Evolutionary conservation across 2,888 invertebrate species (phyloP).

Genomic region (Maniola hyperantus): DNA sequence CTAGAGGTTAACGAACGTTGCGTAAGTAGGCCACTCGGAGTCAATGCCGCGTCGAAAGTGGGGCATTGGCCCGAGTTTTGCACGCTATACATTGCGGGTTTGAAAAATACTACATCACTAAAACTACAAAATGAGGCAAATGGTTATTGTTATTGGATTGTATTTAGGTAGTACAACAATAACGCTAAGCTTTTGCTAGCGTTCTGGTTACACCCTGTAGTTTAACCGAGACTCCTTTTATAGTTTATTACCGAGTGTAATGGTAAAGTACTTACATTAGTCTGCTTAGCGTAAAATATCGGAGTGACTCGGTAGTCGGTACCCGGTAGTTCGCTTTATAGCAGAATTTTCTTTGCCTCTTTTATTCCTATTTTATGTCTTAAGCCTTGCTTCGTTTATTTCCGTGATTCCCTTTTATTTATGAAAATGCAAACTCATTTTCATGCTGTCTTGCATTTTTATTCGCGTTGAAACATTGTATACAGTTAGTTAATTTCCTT

Average conservation of each 20-base stretch:
- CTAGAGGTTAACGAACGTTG: too few species aligned
- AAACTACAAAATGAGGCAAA: too few species aligned
- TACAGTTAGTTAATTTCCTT: neutral
- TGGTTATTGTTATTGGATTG: too few species aligned
- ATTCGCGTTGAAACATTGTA: slow-evolving; percentile 3
- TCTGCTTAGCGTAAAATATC: slow-evolving; percentile 22
- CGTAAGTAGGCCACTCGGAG: too few species aligned
- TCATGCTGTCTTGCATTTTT: slow-evolving; percentile 3
- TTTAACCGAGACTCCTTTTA: slow-evolving; percentile 9
- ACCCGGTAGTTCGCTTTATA: slow-evolving; percentile 11
- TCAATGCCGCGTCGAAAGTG: too few species aligned
- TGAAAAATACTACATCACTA: too few species aligned
- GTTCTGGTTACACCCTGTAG: too few species aligned
- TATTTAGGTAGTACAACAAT: too few species aligned
- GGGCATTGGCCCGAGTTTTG: too few species aligned
- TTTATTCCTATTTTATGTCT: slow-evolving; percentile 21
- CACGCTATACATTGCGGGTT: too few species aligned
- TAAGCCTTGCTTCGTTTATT: slow-evolving; percentile 19
- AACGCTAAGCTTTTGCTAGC: too few species aligned
- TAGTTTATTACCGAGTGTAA: slow-evolving; percentile 10
- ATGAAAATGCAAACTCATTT: slow-evolving; percentile 20
- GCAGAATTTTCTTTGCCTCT: slow-evolving; percentile 12
- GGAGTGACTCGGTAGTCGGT: slow-evolving; percentile 7
- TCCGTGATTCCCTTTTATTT: slow-evolving; percentile 18
- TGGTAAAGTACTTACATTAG: slow-evolving; percentile 20